A percentile compares a stretch with the other conserved stretches of the same genome.
Conservation (phyloP, 2,113 vertebrate species). For the Empidonax traillii region DNA sequence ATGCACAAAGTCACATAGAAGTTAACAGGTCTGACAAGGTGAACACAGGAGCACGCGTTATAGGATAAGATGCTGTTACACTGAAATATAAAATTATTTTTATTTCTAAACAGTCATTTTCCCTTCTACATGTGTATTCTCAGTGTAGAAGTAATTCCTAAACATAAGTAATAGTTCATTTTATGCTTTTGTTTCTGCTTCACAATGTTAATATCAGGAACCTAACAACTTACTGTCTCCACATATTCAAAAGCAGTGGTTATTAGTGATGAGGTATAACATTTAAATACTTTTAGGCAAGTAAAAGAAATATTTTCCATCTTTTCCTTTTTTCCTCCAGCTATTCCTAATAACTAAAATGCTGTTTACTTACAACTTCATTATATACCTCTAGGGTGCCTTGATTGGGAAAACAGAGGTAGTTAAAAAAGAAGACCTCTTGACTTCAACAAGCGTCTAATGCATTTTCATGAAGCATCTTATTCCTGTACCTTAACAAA, state of each 20-base stretch:
- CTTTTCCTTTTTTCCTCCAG: background rate
- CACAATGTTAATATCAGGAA: background rate
- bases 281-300: background rate
- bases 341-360: background rate
- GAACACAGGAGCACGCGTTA: background rate
- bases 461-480: conserved; percentile 59
- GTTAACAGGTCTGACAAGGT: background rate
- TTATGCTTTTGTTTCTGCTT: background rate
- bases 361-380: background rate
- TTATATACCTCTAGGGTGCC: background rate
- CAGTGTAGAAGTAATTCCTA: background rate
- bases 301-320: background rate
- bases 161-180: background rate
- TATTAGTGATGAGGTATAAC: background rate
- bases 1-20: background rate
- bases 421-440: conserved; percentile 10
- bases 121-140: background rate
- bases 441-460: conserved; percentile 39
- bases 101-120: background rate
- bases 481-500: conserved; percentile 64
- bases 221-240: background rate
- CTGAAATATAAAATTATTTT: background rate
- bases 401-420: background rate
- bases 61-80: background rate
- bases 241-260: background rate